These are phyloP conservation scores for Drosophila nr. perissopoda DNA, from an alignment of 2,888 invertebrate genomes.

Conservation along the genomic window DNA sequence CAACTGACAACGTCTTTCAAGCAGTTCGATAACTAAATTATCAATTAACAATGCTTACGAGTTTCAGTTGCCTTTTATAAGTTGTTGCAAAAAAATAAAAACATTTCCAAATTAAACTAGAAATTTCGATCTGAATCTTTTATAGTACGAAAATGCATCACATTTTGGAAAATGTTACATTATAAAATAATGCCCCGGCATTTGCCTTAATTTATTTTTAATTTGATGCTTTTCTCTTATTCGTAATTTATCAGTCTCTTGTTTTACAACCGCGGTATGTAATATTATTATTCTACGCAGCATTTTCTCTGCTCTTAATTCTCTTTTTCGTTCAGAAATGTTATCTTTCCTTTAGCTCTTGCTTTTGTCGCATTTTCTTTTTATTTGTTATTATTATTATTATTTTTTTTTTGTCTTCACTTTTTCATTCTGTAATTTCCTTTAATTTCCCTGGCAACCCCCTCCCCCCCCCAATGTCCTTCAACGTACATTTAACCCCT, in stretches of 20 bases:
- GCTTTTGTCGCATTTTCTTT: conserved; percentile 8
- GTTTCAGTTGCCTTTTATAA: not conserved
- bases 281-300: not conserved
- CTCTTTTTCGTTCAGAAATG: conserved; percentile 11
- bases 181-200: not conserved
- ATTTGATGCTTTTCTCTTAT: conserved; percentile 11
- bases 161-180: not conserved
- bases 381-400: conserved; percentile 8
- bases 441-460: conserved; percentile 49
- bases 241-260: conserved; percentile 17
- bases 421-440: conserved; percentile 58
- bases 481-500: conserved; percentile 22
- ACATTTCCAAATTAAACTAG: not conserved
- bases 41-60: not conserved
- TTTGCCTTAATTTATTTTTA: not conserved
- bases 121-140: not conserved
- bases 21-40: not conserved
- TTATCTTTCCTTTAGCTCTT: not conserved
- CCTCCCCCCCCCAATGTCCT: not conserved
- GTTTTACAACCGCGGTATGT: conserved; percentile 4
- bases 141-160: not conserved
- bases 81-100: not conserved
- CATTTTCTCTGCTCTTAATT: conserved; percentile 23
- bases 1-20: not conserved
- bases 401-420: conserved; percentile 21